Percentiles rank a stretch among this genome's conserved stretches.
Conservation (phyloP, 2,797 vertebrate genomes). For the Smutsia temminckii region DNA sequence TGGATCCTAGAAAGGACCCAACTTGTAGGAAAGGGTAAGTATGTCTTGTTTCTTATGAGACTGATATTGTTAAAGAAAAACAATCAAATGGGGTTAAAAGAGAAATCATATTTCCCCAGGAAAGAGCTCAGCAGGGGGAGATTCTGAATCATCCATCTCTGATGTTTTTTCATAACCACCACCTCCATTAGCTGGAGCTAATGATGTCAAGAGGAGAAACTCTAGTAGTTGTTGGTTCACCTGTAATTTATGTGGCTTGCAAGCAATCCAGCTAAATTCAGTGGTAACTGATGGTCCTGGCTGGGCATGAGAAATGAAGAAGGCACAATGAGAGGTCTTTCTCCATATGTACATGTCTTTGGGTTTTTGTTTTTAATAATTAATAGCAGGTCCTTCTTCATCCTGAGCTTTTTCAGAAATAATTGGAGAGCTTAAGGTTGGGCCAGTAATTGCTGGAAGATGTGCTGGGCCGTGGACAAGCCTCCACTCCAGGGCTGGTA, state of each 20-base stretch:
- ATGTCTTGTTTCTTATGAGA: not conserved
- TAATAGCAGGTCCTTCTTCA: conserved; percentile 38
- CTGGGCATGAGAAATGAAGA: not conserved
- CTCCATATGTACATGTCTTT: conserved; percentile 29
- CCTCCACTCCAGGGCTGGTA: not conserved
- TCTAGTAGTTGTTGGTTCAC: not conserved
- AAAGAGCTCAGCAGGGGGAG: not conserved
- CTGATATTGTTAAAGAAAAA: not conserved
- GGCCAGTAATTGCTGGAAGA: conserved; percentile 45
- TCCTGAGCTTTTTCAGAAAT: conserved; percentile 59
- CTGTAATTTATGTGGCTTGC: not conserved
- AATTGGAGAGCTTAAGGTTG: not conserved
- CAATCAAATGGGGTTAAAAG: not conserved
- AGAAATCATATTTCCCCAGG: not conserved
- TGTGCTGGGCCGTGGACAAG: not conserved
- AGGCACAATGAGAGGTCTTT: not conserved
- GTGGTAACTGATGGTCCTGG: not conserved
- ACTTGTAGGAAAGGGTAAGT: not conserved
- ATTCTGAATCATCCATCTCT: not conserved
- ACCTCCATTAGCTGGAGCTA: not conserved
- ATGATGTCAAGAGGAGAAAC: not conserved
- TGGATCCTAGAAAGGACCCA: not conserved
- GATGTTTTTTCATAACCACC: not conserved
- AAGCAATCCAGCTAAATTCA: not conserved
- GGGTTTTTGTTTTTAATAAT: conserved; percentile 28